phyloP scores from a whole-genome alignment of 2,888 invertebrate genomes.

The Polymixis flavicincta region DNA sequence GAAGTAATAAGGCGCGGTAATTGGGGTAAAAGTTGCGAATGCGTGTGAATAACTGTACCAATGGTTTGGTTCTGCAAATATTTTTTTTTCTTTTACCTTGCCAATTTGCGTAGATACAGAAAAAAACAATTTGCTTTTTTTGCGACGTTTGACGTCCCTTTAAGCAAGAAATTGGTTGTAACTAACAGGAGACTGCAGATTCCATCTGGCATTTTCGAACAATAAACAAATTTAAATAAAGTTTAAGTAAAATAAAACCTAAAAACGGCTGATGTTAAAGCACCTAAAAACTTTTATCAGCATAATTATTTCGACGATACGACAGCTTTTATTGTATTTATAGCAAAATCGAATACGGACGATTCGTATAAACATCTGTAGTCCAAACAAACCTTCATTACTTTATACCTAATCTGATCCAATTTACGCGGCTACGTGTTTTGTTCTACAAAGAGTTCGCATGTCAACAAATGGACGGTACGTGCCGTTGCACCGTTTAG shows the following conservation, averaged over 20 bases:
- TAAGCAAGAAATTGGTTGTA: neutral
- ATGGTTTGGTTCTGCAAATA: neutral
- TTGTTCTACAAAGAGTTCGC: constrained; percentile 47
- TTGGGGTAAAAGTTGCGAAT: neutral
- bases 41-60: neutral
- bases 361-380: constrained; percentile 17
- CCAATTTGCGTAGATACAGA: neutral
- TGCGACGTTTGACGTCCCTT: neutral
- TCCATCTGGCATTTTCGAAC: neutral
- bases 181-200: neutral
- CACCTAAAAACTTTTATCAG: neutral
- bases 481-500: constrained; percentile 50
- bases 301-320: neutral
- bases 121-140: neutral
- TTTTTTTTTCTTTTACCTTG: neutral
- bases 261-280: neutral
- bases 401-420: constrained; percentile 56
- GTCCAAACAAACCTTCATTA: constrained; percentile 45
- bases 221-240: neutral
- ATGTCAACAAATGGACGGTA: constrained; percentile 52
- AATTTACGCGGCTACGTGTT: constrained; percentile 51
- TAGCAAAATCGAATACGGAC: neutral
- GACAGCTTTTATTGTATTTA: neutral
- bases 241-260: neutral
- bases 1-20: neutral